phyloP scores from a whole-genome alignment of 2,888 invertebrate species.

The Omphaloscelis lunosa region DNA sequence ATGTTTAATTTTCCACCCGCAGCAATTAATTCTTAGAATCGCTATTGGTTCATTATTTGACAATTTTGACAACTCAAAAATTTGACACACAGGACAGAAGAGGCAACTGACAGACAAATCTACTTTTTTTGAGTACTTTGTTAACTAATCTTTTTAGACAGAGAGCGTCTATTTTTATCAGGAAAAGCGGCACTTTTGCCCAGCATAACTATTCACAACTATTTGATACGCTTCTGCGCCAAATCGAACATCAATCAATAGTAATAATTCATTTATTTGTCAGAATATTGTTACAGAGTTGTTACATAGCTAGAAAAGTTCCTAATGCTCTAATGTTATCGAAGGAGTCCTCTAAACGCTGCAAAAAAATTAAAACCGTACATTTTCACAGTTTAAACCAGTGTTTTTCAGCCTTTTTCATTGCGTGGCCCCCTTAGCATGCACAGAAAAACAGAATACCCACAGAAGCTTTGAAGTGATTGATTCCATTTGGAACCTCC shows the following conservation, averaged over 20 bases:
- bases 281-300: no score
- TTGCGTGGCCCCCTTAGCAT: no score
- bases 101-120: not conserved
- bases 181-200: not conserved
- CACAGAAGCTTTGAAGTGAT: not conserved
- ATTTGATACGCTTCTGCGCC: not conserved
- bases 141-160: constrained; percentile 4
- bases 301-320: no score
- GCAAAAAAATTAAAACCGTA: no score
- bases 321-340: no score
- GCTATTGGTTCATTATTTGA: constrained; percentile 46
- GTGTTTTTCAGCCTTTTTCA: no score
- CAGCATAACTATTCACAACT: not conserved
- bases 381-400: no score
- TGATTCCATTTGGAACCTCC: not conserved
- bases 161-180: not conserved
- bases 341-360: no score
- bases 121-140: not conserved
- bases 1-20: constrained; percentile 37
- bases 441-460: no score
- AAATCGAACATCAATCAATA: not conserved
- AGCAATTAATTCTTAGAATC: constrained; percentile 42
- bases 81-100: constrained; percentile 6
- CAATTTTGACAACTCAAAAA: constrained; percentile 49
- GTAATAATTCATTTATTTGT: no score